Evolutionary conservation across 2,797 vertebrate species (phyloP).

Genomic region (Vipera ursinii): DNA sequence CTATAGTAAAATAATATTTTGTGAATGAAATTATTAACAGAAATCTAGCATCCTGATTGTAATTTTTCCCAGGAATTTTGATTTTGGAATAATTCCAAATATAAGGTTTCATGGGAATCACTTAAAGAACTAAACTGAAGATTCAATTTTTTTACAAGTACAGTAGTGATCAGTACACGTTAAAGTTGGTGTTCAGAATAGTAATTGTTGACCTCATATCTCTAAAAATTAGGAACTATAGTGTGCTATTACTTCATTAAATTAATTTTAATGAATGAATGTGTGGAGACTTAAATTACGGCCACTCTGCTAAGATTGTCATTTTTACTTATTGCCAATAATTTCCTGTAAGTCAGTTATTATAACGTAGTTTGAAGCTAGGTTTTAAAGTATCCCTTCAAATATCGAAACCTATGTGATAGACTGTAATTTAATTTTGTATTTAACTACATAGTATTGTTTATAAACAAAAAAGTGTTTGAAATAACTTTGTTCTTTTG

Average conservation of each 20-base stretch:
- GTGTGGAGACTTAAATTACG: background rate
- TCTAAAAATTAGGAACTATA: background rate
- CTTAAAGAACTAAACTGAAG: background rate
- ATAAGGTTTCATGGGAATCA: background rate
- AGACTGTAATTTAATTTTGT: constrained; percentile 1
- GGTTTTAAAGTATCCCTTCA: background rate
- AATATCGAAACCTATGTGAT: constrained; percentile 34
- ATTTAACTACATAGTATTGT: background rate
- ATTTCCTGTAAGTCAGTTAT: background rate
- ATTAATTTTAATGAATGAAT: background rate
- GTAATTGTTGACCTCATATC: background rate
- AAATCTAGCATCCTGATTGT: background rate
- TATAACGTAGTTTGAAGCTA: background rate
- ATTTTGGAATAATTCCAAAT: background rate
- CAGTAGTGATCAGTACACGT: background rate
- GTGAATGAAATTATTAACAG: background rate
- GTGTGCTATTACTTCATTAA: background rate
- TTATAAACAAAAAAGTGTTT: constrained; percentile 24
- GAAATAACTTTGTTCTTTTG: constrained; percentile 22
- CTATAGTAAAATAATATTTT: background rate
- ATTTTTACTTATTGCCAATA: background rate
- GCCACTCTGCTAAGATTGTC: background rate
- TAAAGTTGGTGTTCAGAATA: background rate
- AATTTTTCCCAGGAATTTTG: background rate
- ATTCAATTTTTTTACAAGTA: background rate